These are phyloP conservation scores for Neelides sp. DNA, from an alignment of 1,140 invertebrate genomes.

Conservation along the genomic window DNA sequence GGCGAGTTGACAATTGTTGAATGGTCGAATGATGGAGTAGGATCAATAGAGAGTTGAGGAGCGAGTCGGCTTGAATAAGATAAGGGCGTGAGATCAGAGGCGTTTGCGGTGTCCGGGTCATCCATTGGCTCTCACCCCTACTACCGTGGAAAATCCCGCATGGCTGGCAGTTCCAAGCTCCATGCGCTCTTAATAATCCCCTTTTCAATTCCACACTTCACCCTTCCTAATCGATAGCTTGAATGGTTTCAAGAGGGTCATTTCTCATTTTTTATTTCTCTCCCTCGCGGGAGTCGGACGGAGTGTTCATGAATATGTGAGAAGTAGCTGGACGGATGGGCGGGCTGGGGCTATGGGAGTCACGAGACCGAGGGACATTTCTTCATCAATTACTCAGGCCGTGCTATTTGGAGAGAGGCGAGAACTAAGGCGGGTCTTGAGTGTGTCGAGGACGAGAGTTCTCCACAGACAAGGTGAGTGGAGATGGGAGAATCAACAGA, in stretches of 20 bases:
- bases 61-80: constrained; percentile 30
- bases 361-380: no score
- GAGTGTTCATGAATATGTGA: neutral
- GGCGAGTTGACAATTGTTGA: no score
- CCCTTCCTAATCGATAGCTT: neutral
- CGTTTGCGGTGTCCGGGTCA: constrained; percentile 31
- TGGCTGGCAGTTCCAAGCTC: constrained; percentile 29
- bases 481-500: no score
- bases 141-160: constrained; percentile 27
- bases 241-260: neutral
- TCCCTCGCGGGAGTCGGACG: neutral
- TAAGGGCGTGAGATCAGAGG: constrained; percentile 31
- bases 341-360: no score
- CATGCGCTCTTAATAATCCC: constrained; percentile 27
- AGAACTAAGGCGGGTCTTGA: neutral
- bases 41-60: constrained; percentile 27
- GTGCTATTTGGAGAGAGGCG: neutral
- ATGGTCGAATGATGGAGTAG: constrained; percentile 25
- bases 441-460: neutral
- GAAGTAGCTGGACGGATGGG: no score
- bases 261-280: neutral
- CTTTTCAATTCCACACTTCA: neutral
- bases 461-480: no score
- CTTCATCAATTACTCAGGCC: neutral
- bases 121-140: constrained; percentile 31